Evolutionary conservation across 2,888 invertebrate genomes (phyloP).

Genomic region (Acheta domesticus): DNA sequence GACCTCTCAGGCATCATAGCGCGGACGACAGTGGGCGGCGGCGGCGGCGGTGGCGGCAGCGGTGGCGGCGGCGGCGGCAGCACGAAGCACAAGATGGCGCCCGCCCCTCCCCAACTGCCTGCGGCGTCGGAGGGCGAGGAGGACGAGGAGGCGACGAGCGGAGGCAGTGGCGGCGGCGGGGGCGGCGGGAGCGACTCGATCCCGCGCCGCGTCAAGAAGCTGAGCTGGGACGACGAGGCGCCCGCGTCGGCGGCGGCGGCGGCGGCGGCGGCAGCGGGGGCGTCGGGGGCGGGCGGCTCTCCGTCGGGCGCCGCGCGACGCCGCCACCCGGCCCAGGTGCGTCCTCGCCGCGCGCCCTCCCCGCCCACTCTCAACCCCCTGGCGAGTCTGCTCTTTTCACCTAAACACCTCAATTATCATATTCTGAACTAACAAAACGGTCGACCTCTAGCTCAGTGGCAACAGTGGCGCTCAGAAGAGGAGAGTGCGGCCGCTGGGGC

Average conservation of each 20-base stretch:
- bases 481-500: no score
- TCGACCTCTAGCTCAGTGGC: no score
- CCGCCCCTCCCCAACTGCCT: conserved; percentile 43
- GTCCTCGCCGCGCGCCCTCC: not conserved
- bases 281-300: not conserved
- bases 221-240: conserved; percentile 70
- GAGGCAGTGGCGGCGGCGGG: conserved; percentile 42
- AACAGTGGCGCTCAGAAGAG: no score
- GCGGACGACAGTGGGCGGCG: not conserved
- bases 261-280: conserved; percentile 42
- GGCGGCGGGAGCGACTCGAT: conserved; percentile 63
- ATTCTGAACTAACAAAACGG: no score
- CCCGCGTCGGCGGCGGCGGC: not conserved
- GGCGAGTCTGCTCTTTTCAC: no score
- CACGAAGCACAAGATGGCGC: conserved; percentile 40
- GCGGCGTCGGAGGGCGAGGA: not conserved
- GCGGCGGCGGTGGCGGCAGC: not conserved
- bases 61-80: not conserved
- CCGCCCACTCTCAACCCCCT: not conserved
- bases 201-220: conserved; percentile 69
- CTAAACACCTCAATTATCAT: no score
- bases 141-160: conserved; percentile 44
- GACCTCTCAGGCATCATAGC: not conserved
- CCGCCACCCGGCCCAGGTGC: conserved; percentile 10
- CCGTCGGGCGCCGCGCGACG: not conserved